A percentile compares a stretch with the other conserved stretches of the same genome.
Evolutionary conservation across 64 coral and sea anemone genomes (phyloP).

Genomic region (Actinia equina): DNA sequence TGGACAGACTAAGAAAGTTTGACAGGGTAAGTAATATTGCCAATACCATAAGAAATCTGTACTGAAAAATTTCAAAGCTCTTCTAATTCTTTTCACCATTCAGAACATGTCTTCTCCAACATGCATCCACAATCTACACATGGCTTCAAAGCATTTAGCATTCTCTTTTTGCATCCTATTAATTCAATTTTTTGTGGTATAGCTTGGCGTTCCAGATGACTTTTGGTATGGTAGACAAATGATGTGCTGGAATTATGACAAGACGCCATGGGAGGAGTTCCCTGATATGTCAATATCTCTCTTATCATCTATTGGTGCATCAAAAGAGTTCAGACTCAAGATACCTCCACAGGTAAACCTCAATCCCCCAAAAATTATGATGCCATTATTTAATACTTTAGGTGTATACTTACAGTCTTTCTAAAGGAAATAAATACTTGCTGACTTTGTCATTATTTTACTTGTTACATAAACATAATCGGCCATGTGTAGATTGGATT

Average conservation of each 20-base stretch:
- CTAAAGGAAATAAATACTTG: neutral
- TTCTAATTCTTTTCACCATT: too few relatives aligned
- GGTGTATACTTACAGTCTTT: neutral
- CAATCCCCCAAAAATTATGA: too few relatives aligned
- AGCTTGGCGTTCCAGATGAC: constrained; percentile 96
- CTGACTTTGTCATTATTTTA: neutral
- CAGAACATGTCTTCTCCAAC: too few relatives aligned
- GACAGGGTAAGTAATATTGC: constrained; percentile 58
- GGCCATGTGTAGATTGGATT: too few relatives aligned
- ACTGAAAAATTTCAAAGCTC: too few relatives aligned
- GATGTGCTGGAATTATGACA: constrained; percentile 99
- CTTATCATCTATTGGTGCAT: constrained; percentile 75
- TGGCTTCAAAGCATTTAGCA: too few relatives aligned
- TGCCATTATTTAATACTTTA: neutral
- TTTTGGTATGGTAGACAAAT: constrained; percentile 98
- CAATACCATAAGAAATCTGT: too few relatives aligned
- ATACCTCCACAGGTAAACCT: constrained; percentile 85
- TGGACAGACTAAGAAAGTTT: constrained; percentile 92
- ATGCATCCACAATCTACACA: too few relatives aligned
- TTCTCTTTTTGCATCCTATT: neutral
- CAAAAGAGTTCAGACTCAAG: constrained; percentile 92
- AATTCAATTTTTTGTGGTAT: neutral
- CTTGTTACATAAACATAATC: too few relatives aligned
- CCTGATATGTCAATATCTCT: constrained; percentile 97
- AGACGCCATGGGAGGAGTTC: constrained; percentile 97